Percentiles rank a stretch among this genome's conserved stretches.
These are phyloP conservation scores for Lagodon rhomboides DNA, from an alignment of 2,797 vertebrate genomes.

Conservation along the genomic window DNA sequence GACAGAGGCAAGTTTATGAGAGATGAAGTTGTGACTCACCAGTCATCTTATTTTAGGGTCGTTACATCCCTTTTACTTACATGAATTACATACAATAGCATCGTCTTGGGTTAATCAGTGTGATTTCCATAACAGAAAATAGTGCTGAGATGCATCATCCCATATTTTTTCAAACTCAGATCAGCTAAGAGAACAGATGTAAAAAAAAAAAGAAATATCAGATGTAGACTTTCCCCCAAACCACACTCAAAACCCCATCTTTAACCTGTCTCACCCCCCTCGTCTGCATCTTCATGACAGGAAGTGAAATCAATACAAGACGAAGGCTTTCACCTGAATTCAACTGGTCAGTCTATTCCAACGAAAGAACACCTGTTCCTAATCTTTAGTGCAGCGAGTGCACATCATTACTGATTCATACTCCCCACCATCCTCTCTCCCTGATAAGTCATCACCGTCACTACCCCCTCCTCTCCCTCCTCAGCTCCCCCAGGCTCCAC, in stretches of 20 bases:
- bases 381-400: slow-evolving; percentile 55
- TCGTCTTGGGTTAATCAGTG: neutral
- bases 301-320: slow-evolving; percentile 40
- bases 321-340: slow-evolving; percentile 45
- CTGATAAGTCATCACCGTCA: slow-evolving; percentile 75
- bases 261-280: slow-evolving; percentile 3
- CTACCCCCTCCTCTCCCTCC: slow-evolving; percentile 20
- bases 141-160: neutral
- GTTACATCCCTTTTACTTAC: no score
- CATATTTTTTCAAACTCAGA: neutral
- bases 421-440: slow-evolving; percentile 57
- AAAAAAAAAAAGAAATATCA: neutral
- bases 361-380: slow-evolving; percentile 71
- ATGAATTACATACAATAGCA: neutral
- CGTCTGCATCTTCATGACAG: slow-evolving; percentile 7
- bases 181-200: neutral
- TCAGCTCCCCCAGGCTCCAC: slow-evolving; percentile 78
- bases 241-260: neutral
- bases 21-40: no score
- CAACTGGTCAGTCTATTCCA: slow-evolving; percentile 35
- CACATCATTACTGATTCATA: slow-evolving; percentile 73
- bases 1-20: no score
- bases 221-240: neutral
- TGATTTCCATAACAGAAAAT: slow-evolving; percentile 21
- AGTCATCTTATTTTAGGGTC: no score